Base-by-base conservation (phyloP, 2,113 vertebrate genomes). In the Porphyrio hochstetteri region DNA sequence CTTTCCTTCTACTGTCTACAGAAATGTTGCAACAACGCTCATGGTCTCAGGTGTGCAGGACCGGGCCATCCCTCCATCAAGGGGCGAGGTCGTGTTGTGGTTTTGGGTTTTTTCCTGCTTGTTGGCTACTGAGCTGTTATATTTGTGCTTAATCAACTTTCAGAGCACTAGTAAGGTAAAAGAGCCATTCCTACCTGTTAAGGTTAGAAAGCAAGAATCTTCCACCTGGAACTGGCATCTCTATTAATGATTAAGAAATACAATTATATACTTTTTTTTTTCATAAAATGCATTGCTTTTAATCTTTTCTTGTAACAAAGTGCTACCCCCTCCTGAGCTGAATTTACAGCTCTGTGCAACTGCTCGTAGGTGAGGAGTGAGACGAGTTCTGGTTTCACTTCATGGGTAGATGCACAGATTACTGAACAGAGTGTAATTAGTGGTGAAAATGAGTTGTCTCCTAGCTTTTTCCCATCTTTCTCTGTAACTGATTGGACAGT, bases 341-440 rank as follows among this genome's bases (percentile, higher is more conserved):
- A 82, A 59, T 61, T 77, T 81, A 35, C 17, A 82, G 53, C 31
- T 87, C 36, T 2, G 0, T 71, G 53, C 4, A 16, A 8, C 23
- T 60, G 38, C 25, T 70, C 14, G 70, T 55, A 92, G 57, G 15
- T 64, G 65, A 75, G 60, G 23, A 35, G 50, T 16, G 13, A 11
- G 29, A 27, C 8, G 61, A 24, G 10, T 31, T 65, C 38, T 38
- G 2, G 14, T 88, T 38, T 67, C 24, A 29, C 33, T 61, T 38
- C 1, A 3, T 17, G 24, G 10, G 3, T n/a, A 42, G 64, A 65
- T 9, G 31, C 1, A 3, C 7, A 5, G 11, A 13, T 38, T 46
- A 35, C 68, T 88, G 29, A 78, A 64, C 11, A 36, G 23, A 8
- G 11, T 12, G 14, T 46, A 59, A 79, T 31, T 35, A 53, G 10